Conservation (phyloP, 1,140 invertebrate genomes). For the Trichogramma pretiosum region DNA sequence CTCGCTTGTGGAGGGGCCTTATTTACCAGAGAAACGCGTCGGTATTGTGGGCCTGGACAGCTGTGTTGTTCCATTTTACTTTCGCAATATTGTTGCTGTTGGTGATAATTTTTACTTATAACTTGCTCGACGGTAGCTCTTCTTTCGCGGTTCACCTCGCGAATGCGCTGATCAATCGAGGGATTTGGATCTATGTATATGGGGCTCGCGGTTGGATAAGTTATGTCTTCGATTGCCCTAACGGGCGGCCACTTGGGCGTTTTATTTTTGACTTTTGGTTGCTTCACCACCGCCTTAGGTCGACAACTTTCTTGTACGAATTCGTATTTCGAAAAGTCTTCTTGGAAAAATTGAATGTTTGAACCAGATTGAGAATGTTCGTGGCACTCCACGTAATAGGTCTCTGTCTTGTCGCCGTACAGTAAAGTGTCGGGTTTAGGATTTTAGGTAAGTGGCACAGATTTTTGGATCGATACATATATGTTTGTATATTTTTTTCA, state of each 20-base stretch:
- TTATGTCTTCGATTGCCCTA: constrained; percentile 39
- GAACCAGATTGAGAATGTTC: not conserved
- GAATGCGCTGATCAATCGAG: constrained; percentile 24
- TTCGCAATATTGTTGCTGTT: constrained; percentile 7
- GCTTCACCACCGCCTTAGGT: constrained; percentile 18
- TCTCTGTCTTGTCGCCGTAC: constrained; percentile 8
- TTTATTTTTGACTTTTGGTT: constrained; percentile 25
- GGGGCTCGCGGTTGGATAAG: constrained; percentile 42
- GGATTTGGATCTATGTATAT: constrained; percentile 42
- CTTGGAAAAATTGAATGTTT: not conserved
- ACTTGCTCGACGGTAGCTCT: constrained; percentile 27
- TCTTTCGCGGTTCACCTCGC: constrained; percentile 28
- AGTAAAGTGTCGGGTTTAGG: not conserved
- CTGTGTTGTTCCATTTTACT: constrained; percentile 33
- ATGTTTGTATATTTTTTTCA: too few relatives aligned
- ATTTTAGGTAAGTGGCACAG: too few relatives aligned
- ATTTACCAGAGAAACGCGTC: constrained; percentile 30
- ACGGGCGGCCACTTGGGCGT: constrained; percentile 35
- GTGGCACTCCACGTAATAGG: constrained; percentile 16
- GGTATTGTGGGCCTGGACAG: constrained; percentile 34
- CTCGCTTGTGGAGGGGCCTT: constrained; percentile 22
- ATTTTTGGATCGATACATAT: too few relatives aligned
- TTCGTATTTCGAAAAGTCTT: constrained; percentile 23
- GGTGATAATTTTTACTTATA: constrained; percentile 21
- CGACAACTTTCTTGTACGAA: constrained; percentile 20